A percentile compares a stretch with the other conserved stretches of the same genome.
Evolutionary conservation across 2,113 vertebrate genomes (phyloP).

Genomic region (Quiscalus mexicanus): DNA sequence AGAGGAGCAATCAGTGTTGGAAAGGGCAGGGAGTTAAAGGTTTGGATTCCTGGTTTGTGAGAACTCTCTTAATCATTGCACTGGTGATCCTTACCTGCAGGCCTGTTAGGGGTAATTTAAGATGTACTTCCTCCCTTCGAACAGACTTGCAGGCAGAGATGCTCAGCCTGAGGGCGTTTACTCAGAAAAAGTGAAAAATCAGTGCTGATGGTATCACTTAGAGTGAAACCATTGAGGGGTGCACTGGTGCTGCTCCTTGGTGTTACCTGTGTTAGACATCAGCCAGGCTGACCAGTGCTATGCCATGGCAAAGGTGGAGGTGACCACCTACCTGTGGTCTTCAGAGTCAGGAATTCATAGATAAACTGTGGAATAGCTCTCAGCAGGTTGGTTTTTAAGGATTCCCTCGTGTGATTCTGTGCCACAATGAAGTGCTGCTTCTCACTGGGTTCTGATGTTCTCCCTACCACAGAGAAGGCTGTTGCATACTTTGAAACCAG

Average conservation of each 20-base stretch:
- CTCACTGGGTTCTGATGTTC: background rate
- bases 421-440: background rate
- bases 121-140: background rate
- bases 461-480: constrained; percentile 80
- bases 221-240: background rate
- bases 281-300: background rate
- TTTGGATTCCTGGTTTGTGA: background rate
- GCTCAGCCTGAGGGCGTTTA: background rate
- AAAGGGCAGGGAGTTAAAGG: background rate
- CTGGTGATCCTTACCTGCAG: background rate
- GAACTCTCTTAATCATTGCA: background rate
- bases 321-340: background rate
- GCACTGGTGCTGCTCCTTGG: background rate
- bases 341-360: background rate
- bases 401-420: background rate
- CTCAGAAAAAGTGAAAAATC: background rate
- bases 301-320: background rate
- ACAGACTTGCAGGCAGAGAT: background rate
- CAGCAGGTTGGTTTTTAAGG: background rate
- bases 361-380: background rate
- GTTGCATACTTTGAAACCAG: constrained; percentile 87
- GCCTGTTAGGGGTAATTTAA: background rate
- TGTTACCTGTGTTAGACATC: background rate
- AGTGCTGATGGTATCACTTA: background rate
- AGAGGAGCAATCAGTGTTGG: background rate